Percentiles rank a stretch among this genome's conserved stretches.
These are phyloP conservation scores for Dermatemys mawii DNA, from an alignment of 2,113 vertebrate genomes.

Conservation along the genomic window DNA sequence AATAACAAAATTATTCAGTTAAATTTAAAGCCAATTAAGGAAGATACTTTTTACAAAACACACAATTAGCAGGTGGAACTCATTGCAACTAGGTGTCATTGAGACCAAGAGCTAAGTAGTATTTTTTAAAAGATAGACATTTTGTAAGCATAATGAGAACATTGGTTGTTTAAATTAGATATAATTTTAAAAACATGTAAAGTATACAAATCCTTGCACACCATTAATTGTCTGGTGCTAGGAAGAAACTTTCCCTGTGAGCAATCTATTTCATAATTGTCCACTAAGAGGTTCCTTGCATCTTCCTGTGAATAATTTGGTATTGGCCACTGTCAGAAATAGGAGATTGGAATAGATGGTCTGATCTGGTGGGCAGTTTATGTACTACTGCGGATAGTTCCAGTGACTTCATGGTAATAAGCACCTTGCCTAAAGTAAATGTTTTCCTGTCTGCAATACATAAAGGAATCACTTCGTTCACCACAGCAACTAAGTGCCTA, in stretches of 20 bases:
- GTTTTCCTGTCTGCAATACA: neutral
- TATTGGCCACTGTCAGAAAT: constrained; percentile 2
- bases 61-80: constrained; percentile 19
- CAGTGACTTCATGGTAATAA: neutral
- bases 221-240: neutral
- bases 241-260: neutral
- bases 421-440: neutral
- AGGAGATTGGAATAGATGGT: accelerated
- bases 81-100: constrained; percentile 15
- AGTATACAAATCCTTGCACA: accelerated
- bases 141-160: constrained; percentile 20
- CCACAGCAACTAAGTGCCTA: neutral
- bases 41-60: neutral
- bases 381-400: neutral
- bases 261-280: neutral
- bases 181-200: neutral
- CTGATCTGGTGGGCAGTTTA: neutral
- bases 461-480: constrained; percentile 5
- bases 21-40: constrained; percentile 10
- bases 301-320: neutral
- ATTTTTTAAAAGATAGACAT: neutral
- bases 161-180: neutral
- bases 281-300: neutral
- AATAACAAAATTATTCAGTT: constrained; percentile 1
- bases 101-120: neutral